Conservation (phyloP, 2,888 invertebrate genomes). For the Meliscaeva auricollis region DNA sequence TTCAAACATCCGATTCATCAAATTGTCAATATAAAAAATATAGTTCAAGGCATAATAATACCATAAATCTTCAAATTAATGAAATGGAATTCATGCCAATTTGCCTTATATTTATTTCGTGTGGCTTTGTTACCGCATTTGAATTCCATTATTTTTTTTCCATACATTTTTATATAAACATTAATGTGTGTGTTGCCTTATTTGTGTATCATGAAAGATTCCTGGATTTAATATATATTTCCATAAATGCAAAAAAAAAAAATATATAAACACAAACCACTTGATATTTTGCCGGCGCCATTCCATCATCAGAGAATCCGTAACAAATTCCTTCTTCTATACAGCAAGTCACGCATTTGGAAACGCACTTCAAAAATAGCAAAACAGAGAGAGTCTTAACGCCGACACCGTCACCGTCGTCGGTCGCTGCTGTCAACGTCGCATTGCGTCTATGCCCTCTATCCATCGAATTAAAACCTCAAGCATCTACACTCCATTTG, state of each 20-base stretch:
- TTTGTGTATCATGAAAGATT: background rate
- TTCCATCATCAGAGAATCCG: slow-evolving; percentile 35
- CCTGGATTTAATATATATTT: slow-evolving; percentile 22
- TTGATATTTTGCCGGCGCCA: slow-evolving; percentile 57
- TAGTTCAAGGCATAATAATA: slow-evolving; percentile 1
- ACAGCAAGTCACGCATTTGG: slow-evolving; percentile 65
- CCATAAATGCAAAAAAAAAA: slow-evolving; percentile 35
- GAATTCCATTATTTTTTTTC: background rate
- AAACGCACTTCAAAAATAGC: slow-evolving; percentile 60
- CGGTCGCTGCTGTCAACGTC: too few species aligned
- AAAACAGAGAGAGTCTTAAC: slow-evolving; percentile 8
- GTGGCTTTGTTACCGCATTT: background rate
- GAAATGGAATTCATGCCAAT: slow-evolving; percentile 37
- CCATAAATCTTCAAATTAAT: slow-evolving; percentile 36
- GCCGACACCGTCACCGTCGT: background rate
- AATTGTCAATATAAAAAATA: slow-evolving; percentile 16
- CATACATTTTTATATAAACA: too few species aligned
- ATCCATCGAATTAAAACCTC: slow-evolving; percentile 15
- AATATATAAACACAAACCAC: slow-evolving; percentile 1
- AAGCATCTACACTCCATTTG: slow-evolving; percentile 30
- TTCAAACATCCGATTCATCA: slow-evolving; percentile 29
- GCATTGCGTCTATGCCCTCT: slow-evolving; percentile 8
- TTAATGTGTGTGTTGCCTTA: background rate
- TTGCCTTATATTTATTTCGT: slow-evolving; percentile 14
- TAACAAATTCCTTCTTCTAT: slow-evolving; percentile 34